phyloP scores from a whole-genome alignment of 2,888 invertebrate genomes.

The Netelia fuscicornis region DNA sequence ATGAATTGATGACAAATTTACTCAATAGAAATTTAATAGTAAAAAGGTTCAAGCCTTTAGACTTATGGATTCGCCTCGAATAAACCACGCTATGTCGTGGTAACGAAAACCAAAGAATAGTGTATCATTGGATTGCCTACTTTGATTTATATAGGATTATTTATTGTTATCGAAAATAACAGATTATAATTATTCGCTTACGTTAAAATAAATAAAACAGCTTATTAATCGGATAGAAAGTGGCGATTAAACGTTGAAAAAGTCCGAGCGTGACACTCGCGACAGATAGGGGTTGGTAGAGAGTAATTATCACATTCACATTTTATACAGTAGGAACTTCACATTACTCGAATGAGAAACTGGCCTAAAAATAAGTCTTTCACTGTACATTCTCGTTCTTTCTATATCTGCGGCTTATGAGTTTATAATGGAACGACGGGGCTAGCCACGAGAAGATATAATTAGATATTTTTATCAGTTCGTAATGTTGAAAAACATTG shows the following conservation, averaged over 20 bases:
- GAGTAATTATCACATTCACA: background rate
- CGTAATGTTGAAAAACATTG: slow-evolving; percentile 4
- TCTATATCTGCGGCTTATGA: background rate
- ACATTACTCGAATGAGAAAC: slow-evolving; percentile 28
- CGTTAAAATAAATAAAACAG: too few relatives aligned
- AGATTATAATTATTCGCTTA: too few relatives aligned
- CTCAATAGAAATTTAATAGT: too few relatives aligned
- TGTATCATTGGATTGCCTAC: too few relatives aligned
- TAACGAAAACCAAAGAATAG: too few relatives aligned
- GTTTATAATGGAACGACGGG: slow-evolving; percentile 19
- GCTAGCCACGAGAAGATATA: slow-evolving; percentile 19
- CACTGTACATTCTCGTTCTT: background rate
- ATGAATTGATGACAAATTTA: too few relatives aligned
- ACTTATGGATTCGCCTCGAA: too few relatives aligned
- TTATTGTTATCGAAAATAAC: too few relatives aligned
- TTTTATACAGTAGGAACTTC: background rate
- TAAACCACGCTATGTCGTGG: too few relatives aligned
- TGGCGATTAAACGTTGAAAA: slow-evolving; percentile 15
- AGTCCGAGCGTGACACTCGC: slow-evolving; percentile 36
- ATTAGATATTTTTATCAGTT: slow-evolving; percentile 8
- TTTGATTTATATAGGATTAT: too few relatives aligned
- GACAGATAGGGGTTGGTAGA: background rate
- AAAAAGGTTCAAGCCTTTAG: too few relatives aligned
- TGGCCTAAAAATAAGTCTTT: slow-evolving; percentile 58
- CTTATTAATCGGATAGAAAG: background rate